A percentile compares a stretch with the other conserved stretches of the same genome.
Conservation (phyloP, 2,888 invertebrate genomes). For the Epistrophe eligans region DNA sequence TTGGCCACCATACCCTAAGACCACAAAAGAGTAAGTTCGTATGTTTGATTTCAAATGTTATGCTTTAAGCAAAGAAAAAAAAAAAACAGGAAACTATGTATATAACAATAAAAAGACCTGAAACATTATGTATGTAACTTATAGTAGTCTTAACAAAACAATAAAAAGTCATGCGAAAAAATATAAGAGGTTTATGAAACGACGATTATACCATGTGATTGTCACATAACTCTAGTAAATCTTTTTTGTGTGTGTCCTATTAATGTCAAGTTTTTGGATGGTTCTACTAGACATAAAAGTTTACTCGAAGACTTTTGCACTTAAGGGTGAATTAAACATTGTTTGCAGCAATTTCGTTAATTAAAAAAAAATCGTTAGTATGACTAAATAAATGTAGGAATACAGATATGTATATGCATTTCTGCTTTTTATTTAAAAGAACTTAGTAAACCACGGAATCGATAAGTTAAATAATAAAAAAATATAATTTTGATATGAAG, state of each 20-base stretch:
- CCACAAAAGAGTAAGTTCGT: too few species aligned
- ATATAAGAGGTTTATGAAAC: not conserved
- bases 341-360: not conserved
- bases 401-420: too few species aligned
- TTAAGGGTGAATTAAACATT: not conserved
- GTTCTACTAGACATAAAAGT: not conserved
- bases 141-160: not conserved
- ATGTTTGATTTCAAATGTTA: too few species aligned
- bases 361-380: not conserved
- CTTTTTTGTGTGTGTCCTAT: not conserved
- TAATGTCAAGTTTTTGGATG: not conserved
- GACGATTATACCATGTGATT: not conserved
- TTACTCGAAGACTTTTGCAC: not conserved
- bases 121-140: not conserved
- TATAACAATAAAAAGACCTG: too few species aligned
- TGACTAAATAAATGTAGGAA: too few species aligned
- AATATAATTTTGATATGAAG: too few species aligned
- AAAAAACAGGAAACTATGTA: too few species aligned
- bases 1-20: too few species aligned
- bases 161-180: slow-evolving; percentile 5
- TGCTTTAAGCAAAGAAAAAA: too few species aligned
- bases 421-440: too few species aligned
- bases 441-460: too few species aligned
- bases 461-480: too few species aligned
- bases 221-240: not conserved